Base-by-base conservation (phyloP, 2,113 vertebrate species). In the Tapirus terrestris region DNA sequence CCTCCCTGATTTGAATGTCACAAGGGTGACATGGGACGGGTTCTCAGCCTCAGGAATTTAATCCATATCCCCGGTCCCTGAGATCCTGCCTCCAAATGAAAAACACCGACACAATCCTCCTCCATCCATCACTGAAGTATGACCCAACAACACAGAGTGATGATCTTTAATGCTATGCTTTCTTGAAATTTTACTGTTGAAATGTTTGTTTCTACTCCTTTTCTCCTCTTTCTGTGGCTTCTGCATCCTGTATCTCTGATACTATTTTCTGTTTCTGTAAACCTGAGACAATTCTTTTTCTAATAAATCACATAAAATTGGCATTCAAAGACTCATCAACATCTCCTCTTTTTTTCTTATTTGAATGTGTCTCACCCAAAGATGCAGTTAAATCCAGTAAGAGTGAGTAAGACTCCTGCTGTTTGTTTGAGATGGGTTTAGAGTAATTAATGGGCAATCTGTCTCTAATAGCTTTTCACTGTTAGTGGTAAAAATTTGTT, bases 301-400 rank as follows among this genome's bases (percentile, higher is more conserved):
- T 68, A 97, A 97, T 97, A 97, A 97, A 94, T 12, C 13, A 33
- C 6, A 39, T 31, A 45, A 90, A 63, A 48, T 29, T 82, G 77
- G 18, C 56, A 61, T 33, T 25, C 31, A 23, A 95, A 84, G 17
- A 70, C 10, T 72, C 14, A n/a, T 60, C 14, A 31, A 9, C 2
- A 11, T 70, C 21, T 25, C 18, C 29, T 84, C 39, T 81, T 48
- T 43, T 51, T 79, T 92, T 65, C 9, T 95, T 45, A 53, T 70
- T 91, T 10, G 27, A 70, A 36, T 0, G 18, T 70, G 85, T 90
- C 81, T 88, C 65, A 83, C 1, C 1, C 23, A 45, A 68, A 73
- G 68, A 61, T 58, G 13, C 33, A 31, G 25, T 21, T 51, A 79
- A 68, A 43, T 6, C 4, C 43, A 63, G 11, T 31, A 63, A 48